phyloP scores from a whole-genome alignment of 2,888 invertebrate genomes.

The Osedax fenrisi region DNA sequence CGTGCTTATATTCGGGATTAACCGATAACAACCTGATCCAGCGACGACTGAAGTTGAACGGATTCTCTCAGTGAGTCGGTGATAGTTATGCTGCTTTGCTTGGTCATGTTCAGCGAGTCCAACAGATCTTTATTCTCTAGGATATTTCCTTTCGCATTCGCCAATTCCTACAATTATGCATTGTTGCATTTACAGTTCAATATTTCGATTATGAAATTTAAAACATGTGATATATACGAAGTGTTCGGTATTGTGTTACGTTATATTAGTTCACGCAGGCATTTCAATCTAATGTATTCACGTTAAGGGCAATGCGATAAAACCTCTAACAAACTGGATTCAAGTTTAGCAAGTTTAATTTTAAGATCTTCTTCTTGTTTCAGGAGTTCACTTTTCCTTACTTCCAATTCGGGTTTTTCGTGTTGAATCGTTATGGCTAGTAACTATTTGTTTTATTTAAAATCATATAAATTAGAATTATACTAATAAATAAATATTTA shows the following conservation, averaged over 20 bases:
- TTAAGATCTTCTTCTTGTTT: conserved; percentile 74
- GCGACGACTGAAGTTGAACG: conserved; percentile 53
- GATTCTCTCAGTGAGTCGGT: conserved; percentile 62
- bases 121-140: conserved; percentile 69
- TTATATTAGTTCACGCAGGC: too few species aligned
- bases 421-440: conserved; percentile 52
- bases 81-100: conserved; percentile 64
- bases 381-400: conserved; percentile 67
- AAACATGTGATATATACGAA: too few species aligned
- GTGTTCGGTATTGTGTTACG: too few species aligned
- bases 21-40: conserved; percentile 50
- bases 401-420: conserved; percentile 69
- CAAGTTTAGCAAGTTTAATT: conserved; percentile 71
- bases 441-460: conserved; percentile 10
- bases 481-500: background rate
- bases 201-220: too few species aligned
- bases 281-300: too few species aligned
- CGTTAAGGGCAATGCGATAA: too few species aligned
- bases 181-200: too few species aligned
- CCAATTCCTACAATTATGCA: conserved; percentile 53
- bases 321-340: conserved; percentile 64
- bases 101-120: conserved; percentile 65
- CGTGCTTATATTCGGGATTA: background rate
- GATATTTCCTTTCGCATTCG: conserved; percentile 69
- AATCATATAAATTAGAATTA: background rate